Percentiles rank a stretch among this genome's conserved stretches.
These are phyloP conservation scores for Pocota personata DNA, from an alignment of 2,888 invertebrate species.

Conservation along the genomic window DNA sequence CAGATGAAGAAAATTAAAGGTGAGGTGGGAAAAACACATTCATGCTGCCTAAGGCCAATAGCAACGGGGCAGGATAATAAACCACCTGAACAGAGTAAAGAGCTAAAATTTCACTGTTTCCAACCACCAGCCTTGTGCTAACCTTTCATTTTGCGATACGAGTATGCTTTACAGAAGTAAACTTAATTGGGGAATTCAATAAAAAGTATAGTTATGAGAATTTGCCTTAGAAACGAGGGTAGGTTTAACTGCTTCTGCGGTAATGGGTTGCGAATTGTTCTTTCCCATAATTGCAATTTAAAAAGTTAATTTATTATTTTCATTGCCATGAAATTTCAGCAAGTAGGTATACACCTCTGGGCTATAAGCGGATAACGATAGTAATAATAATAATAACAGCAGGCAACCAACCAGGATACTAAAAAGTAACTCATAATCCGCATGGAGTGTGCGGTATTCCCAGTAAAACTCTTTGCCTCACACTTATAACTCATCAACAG, in stretches of 20 bases:
- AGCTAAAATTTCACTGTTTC: background rate
- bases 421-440: background rate
- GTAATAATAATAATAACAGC: slow-evolving; percentile 17
- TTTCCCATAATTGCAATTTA: background rate
- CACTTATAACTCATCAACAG: background rate
- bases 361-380: slow-evolving; percentile 5
- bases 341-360: background rate
- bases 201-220: slow-evolving; percentile 7
- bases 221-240: background rate
- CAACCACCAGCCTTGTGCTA: background rate
- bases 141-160: background rate
- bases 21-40: background rate
- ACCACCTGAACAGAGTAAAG: background rate
- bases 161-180: background rate
- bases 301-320: slow-evolving; percentile 12
- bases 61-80: slow-evolving; percentile 24
- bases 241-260: background rate
- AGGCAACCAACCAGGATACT: background rate
- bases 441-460: background rate
- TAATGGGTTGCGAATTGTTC: background rate
- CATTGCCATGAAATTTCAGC: slow-evolving; percentile 1
- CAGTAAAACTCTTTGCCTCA: background rate
- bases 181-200: slow-evolving; percentile 37
- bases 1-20: slow-evolving; percentile 35
- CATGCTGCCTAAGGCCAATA: background rate